phyloP scores from a whole-genome alignment of 2,888 invertebrate genomes.

The Cheiracanthium punctorium region DNA sequence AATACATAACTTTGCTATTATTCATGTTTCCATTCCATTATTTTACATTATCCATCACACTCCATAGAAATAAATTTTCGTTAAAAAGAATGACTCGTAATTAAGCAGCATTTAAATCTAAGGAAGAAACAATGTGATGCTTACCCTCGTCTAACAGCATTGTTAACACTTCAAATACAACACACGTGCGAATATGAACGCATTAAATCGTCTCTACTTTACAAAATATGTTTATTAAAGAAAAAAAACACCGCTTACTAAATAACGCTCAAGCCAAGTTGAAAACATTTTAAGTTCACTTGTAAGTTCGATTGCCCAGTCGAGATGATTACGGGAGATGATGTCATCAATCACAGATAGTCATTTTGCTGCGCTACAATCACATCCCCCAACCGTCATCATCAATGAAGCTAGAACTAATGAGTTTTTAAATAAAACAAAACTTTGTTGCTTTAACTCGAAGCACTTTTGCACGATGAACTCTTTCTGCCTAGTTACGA shows the following conservation, averaged over 20 bases:
- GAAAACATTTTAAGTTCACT: neutral
- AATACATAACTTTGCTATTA: no score
- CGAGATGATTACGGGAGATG: neutral
- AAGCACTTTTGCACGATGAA: neutral
- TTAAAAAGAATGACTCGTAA: no score
- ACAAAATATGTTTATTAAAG: no score
- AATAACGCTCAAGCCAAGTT: neutral
- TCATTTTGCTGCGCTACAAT: slow-evolving; percentile 29
- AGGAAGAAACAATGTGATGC: no score
- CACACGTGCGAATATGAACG: no score
- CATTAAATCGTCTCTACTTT: no score
- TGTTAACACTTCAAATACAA: no score
- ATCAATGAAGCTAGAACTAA: slow-evolving; percentile 39
- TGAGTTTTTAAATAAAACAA: slow-evolving; percentile 56
- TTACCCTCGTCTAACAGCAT: no score
- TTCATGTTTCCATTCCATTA: no score
- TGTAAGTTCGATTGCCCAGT: neutral
- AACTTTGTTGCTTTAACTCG: neutral
- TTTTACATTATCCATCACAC: no score
- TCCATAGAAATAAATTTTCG: no score
- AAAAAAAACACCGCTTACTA: neutral
- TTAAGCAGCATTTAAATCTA: no score
- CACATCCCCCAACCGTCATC: slow-evolving; percentile 45
- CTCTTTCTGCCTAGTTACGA: neutral
- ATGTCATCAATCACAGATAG: slow-evolving; percentile 39